A percentile compares a stretch with the other conserved stretches of the same genome.
Conservation (phyloP, 2,113 vertebrate species). For the Sigmodon hispidus region DNA sequence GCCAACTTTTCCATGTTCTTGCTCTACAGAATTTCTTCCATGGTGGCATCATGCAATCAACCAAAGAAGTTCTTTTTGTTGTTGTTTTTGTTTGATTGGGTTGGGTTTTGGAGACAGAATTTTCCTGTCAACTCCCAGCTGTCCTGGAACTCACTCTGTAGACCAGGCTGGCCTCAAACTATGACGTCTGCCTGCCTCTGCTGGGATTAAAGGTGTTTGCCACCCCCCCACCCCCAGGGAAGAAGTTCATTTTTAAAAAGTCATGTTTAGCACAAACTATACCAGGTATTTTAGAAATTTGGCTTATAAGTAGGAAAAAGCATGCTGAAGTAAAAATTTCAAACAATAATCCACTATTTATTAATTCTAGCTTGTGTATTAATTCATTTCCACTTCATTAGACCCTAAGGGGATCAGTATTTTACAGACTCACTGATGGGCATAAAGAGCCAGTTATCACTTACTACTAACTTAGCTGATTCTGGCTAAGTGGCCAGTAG, state of each 20-base stretch:
- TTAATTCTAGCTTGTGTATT: not conserved
- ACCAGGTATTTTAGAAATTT: conserved; percentile 10
- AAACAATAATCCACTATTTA: not conserved
- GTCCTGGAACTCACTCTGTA: not conserved
- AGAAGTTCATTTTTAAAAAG: not conserved
- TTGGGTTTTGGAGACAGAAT: not conserved
- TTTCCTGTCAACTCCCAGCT: not conserved
- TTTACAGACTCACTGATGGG: not conserved
- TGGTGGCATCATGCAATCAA: not conserved
- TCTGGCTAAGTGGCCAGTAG: not conserved
- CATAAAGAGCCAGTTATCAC: not conserved
- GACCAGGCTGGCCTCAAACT: not conserved
- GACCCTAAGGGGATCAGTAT: not conserved
- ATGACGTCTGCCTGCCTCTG: not conserved
- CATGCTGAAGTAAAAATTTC: not conserved
- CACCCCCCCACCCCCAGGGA: not conserved
- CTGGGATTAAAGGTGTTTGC: not conserved
- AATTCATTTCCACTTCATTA: not conserved
- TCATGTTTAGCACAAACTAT: not conserved
- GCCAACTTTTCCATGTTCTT: not conserved
- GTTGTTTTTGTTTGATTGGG: not conserved
- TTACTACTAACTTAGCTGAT: not conserved
- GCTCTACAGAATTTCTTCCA: not conserved
- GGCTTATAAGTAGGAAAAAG: not conserved
- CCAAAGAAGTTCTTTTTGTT: not conserved